Conservation (phyloP, 2,888 invertebrate genomes). For the Plagodis dolabraria region DNA sequence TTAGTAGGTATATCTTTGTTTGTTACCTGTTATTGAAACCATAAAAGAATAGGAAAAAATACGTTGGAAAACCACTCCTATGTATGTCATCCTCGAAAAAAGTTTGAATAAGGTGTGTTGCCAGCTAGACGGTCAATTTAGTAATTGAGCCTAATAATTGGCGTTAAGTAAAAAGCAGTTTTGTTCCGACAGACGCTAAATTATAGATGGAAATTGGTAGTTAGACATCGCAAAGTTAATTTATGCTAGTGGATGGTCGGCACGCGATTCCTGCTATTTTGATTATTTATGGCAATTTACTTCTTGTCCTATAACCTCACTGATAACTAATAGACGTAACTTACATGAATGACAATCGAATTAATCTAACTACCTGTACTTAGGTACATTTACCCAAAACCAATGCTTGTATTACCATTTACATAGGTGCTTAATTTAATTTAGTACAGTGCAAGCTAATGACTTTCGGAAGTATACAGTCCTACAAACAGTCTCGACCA, state of each 20-base stretch:
- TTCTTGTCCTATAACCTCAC: slow-evolving; percentile 5
- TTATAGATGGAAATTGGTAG: slow-evolving; percentile 49
- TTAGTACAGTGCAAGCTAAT: slow-evolving; percentile 2
- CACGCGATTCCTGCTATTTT: slow-evolving; percentile 52
- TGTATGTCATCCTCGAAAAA: slow-evolving; percentile 21
- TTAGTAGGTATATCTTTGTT: no score
- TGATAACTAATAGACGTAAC: background rate
- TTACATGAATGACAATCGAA: background rate
- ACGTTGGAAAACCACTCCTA: slow-evolving; percentile 17
- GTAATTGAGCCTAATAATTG: slow-evolving; percentile 57
- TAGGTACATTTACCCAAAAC: no score
- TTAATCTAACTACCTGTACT: no score
- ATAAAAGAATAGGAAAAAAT: slow-evolving; percentile 1
- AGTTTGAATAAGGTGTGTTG: slow-evolving; percentile 22
- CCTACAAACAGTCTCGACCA: slow-evolving; percentile 7
- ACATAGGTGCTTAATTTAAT: background rate
- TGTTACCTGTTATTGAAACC: background rate
- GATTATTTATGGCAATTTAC: slow-evolving; percentile 41
- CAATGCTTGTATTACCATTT: background rate
- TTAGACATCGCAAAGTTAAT: slow-evolving; percentile 51
- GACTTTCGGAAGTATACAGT: slow-evolving; percentile 27
- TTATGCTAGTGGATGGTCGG: slow-evolving; percentile 44
- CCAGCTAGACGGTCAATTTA: slow-evolving; percentile 49
- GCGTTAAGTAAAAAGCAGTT: slow-evolving; percentile 41
- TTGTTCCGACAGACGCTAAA: slow-evolving; percentile 37